Conservation (phyloP, 1,140 invertebrate species). For the Vanessa tameamea region DNA sequence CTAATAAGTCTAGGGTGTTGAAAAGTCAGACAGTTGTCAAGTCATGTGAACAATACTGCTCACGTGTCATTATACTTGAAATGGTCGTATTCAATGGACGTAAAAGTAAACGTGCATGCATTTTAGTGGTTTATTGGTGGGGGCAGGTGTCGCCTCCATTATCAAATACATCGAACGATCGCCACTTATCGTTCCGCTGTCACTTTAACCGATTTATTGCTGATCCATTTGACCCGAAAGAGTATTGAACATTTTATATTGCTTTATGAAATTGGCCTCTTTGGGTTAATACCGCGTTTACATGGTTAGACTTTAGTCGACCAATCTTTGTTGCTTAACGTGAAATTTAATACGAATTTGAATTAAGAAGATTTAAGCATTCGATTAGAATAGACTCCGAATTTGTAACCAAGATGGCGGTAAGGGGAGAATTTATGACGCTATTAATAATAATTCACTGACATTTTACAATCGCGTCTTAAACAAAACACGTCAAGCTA, state of each 20-base stretch:
- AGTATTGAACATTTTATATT: constrained; percentile 40
- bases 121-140: constrained; percentile 42
- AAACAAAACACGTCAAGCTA: too few relatives aligned
- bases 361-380: too few relatives aligned
- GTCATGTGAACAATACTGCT: neutral
- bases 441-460: too few relatives aligned
- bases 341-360: too few relatives aligned
- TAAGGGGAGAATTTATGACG: too few relatives aligned
- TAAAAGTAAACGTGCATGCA: constrained; percentile 18
- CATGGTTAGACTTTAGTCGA: too few relatives aligned
- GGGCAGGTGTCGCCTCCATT: constrained; percentile 43
- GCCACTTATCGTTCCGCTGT: constrained; percentile 54
- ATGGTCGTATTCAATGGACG: neutral
- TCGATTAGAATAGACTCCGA: too few relatives aligned
- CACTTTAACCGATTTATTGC: constrained; percentile 58
- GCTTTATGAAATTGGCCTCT: constrained; percentile 5
- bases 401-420: too few relatives aligned
- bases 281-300: neutral
- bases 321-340: too few relatives aligned
- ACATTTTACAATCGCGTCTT: too few relatives aligned
- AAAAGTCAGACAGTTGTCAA: too few relatives aligned
- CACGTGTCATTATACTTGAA: neutral
- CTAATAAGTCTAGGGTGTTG: too few relatives aligned
- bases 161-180: constrained; percentile 41
- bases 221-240: constrained; percentile 52